phyloP scores from a whole-genome alignment of 1,140 invertebrate species.

The Lerema accius region DNA sequence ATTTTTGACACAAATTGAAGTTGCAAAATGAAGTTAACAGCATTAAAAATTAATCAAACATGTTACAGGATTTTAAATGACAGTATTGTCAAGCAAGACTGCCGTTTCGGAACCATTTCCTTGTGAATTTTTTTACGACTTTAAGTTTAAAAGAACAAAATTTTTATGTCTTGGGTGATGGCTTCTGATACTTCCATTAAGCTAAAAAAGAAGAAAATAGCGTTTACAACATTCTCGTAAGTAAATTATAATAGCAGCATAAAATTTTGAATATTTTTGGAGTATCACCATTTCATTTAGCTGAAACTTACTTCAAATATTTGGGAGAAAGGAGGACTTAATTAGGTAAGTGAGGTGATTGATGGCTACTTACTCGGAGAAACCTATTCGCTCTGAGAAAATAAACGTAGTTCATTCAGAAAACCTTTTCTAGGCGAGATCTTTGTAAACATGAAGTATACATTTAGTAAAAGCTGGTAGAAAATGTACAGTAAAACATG shows the following conservation, averaged over 20 bases:
- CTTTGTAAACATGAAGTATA: constrained; percentile 10
- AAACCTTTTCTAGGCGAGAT: constrained; percentile 18
- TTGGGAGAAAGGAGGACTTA: constrained; percentile 30
- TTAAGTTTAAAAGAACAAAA: neutral
- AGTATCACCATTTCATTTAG: neutral
- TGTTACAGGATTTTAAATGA: neutral
- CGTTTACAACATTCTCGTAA: neutral
- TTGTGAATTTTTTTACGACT: no score
- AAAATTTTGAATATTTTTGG: neutral
- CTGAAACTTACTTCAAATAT: constrained; percentile 15
- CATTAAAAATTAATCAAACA: no score
- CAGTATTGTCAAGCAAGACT: neutral
- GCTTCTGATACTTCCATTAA: neutral
- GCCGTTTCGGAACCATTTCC: no score
- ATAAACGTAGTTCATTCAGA: constrained; percentile 12
- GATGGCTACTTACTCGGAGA: constrained; percentile 27
- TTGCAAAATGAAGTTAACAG: no score
- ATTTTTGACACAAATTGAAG: no score
- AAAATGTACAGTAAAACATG: no score
- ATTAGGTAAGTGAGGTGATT: constrained; percentile 34
- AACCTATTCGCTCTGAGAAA: constrained; percentile 28
- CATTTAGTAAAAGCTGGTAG: no score
- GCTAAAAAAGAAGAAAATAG: neutral
- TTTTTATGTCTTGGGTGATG: neutral
- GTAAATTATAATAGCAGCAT: neutral